phyloP scores from a whole-genome alignment of 2,888 invertebrate species.

The Oligia fasciuncula region DNA sequence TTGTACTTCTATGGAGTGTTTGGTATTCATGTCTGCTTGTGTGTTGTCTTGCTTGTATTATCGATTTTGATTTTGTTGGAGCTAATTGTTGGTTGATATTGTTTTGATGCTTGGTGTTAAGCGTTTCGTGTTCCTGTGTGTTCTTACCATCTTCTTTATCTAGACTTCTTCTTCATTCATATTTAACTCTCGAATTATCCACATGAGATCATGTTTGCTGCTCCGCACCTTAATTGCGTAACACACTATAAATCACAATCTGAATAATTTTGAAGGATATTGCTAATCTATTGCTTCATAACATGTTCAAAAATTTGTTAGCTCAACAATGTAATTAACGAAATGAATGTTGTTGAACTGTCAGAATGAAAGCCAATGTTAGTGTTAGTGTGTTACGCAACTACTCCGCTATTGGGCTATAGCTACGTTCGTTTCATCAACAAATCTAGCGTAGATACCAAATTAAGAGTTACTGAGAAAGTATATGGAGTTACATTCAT shows the following conservation, averaged over 20 bases:
- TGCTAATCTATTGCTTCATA: background rate
- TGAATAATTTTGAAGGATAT: background rate
- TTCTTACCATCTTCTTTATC: background rate
- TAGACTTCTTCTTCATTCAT: background rate
- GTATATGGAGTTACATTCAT: background rate
- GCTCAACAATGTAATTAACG: background rate
- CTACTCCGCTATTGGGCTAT: too few species aligned
- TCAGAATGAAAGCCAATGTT: background rate
- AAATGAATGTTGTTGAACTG: background rate
- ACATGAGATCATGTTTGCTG: background rate
- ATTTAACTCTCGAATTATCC: background rate
- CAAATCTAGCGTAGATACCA: background rate
- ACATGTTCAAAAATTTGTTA: background rate
- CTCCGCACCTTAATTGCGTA: background rate
- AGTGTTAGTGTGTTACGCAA: too few species aligned
- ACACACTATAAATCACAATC: background rate
- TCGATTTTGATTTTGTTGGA: constrained; percentile 60
- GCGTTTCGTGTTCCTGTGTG: constrained; percentile 12
- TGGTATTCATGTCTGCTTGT: constrained; percentile 65
- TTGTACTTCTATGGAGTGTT: constrained; percentile 58
- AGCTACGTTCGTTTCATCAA: background rate
- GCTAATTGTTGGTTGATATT: constrained; percentile 54
- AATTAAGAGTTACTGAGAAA: background rate
- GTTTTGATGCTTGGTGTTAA: constrained; percentile 34
- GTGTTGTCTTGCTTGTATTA: constrained; percentile 62